Evolutionary conservation across 2,888 invertebrate species (phyloP), one percentile per base, ranked within the genome.

Genomic region (Caenorhabditis sp.): DNA sequence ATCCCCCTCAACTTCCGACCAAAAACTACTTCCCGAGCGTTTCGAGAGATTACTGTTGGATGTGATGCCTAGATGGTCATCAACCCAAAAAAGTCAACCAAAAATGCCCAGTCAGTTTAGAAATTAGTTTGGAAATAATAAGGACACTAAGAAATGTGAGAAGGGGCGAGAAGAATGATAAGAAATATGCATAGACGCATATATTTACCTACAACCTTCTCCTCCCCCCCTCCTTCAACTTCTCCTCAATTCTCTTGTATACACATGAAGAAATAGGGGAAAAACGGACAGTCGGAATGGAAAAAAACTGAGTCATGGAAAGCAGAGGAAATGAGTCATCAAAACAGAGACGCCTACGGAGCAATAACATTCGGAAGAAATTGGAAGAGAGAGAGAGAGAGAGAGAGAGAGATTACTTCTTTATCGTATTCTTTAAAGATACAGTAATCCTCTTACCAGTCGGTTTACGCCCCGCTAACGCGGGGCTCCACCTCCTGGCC

Each of bases 121-220:
- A 54, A 49, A 31, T 49, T 58, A 47, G 58, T n/a, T 59, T 26
- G 26, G 47, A 35, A 35, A 35, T 54, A 61, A 59, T 41, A n/a
- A 31, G 31, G 14, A n/a, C 38, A 44, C 26, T 31, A 58, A 44
- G 41, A 64, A 74, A 58, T n/a, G 63, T 41, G 51, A 54, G n/a
- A 61, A 58, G 44, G 63, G 41, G 41, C n/a, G n/a, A 31, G 35
- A 63, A 81, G 72, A 69, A 73, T 76, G 82, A 82, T 68, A 82
- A 76, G 69, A 68, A 56, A 75, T 74, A 80, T 54, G 73, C 66
- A 75, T 69, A 26, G 69, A 26, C 69, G 77, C 77, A 70, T 69
- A 44, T 76, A 77, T 77, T 77, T 77, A 77, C 77, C 77, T 77
- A 77, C 77, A 77, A 77, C 69, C 68, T 59, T 35, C 59, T 14